Evolutionary conservation across 2,113 vertebrate genomes (phyloP), one percentile per base, ranked within the genome.

Genomic region (Galbula dea): DNA sequence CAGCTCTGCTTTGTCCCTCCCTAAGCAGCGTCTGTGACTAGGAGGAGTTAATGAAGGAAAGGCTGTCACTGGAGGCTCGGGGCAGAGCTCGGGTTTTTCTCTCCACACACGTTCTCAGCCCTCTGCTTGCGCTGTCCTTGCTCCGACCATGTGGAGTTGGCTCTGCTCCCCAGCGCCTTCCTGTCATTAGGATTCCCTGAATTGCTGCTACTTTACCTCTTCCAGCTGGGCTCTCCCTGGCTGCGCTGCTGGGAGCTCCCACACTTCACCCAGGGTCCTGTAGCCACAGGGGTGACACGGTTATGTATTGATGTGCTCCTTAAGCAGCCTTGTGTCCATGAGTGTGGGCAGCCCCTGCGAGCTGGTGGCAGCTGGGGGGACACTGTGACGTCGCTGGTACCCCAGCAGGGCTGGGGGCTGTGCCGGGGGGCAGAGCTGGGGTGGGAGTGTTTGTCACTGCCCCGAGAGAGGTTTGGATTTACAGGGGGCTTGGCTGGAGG

Each of bases 181-280:
- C 86, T 27, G 29, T 37, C 88, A 7, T 22, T 4, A 46, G 95
- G 76, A 92, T 95, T 93, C 93, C 95, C 91, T 27, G 41, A 17
- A 57, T n/a, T 36, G 73, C 93, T 83, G 71, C 86, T 62, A 86
- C 85, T 78, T 75, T 15, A 2, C 72, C 82, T 62, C 54, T 21
- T 45, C 73, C 90, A 54, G 57, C 72, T 4, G 29, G 88, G 83
- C 34, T 88, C 82, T 82, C 66, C 90, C 61, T 7, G 11, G 37
- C 76, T 3, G 4, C 75, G 2, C n/a, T 27, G 2, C n/a, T 27
- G 6, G 78, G 8, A 57, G 68, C 88, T 86, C 88, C 73, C 30
- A 2, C 79, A 2, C 61, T 79, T 41, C 41, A 1, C 43, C 57
- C 15, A 8, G n/a, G 7, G 54, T 9, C 51, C 57, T 10, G 14